Base-by-base conservation (phyloP, 2,888 invertebrate species). In the Ormyrus thymus region DNA sequence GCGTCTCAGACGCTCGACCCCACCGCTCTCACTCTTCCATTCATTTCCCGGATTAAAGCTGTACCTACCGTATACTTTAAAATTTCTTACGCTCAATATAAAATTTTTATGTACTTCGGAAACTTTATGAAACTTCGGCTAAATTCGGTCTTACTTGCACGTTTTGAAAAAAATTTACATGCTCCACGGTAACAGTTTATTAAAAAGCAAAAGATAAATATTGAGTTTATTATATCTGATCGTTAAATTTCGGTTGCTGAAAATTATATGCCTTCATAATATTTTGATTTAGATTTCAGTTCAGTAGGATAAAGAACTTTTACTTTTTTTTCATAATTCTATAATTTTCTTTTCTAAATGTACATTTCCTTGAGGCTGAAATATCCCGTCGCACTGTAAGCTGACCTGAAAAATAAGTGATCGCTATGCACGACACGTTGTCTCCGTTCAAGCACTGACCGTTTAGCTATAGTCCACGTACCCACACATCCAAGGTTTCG, bases 11-110 rank as follows among this genome's bases (percentile, higher is more conserved):
- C 51, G n/a, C 13, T 58, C 53, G 55, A 29, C 58, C 13, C 58
- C n/a, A 13, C 46, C 51, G 9, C n/a, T 8, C 61, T 9, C 76
- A 46, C 51, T 29, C 66, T 56, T 15, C 53, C 76, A 76, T 78
- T 81, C 72, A 76, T 81, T 79, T 76, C 59, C 81, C 75, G 78
- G 82, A 83, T 81, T 82, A 78, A 82, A 73, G 81, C 82, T 83
- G 82, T 76, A 82, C 78, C 81, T 79, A 78, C 78, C 71, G 64
- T 76, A 64, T 69, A 80, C 77, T 80, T 80, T 78, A 75, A 80
- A 77, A 78, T 80, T 78, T 80, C 75, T 77, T 80, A 78, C 53
- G 74, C 74, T 80, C 66, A 68, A 78, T 78, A 75, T 70, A 80
- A 78, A 78, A 80, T 78, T 74, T 75, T 75, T 80, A 71, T 80